Evolutionary conservation across 2,888 invertebrate genomes (phyloP).

Genomic region (Drosophila neotestacea): DNA sequence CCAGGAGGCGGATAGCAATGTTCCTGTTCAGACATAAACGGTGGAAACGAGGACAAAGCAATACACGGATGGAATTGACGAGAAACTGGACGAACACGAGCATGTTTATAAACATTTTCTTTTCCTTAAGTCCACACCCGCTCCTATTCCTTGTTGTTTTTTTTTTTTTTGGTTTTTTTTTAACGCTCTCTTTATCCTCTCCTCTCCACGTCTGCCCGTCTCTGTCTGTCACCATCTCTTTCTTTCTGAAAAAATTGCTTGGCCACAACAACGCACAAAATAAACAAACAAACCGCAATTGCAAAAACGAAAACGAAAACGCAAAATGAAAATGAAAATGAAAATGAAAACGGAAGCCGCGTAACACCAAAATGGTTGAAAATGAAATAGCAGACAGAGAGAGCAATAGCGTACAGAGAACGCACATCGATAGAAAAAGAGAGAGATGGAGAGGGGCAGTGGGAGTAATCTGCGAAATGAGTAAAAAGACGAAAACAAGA

Average conservation of each 20-base stretch:
- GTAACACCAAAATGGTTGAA: conserved; percentile 23
- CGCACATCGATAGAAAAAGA: not conserved
- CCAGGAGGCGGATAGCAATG: conserved; percentile 83
- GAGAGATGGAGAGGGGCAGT: not conserved
- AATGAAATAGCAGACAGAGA: conserved; percentile 4
- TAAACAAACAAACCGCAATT: conserved; percentile 49
- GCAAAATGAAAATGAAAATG: too few relatives aligned
- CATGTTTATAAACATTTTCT: conserved; percentile 27
- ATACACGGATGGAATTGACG: conserved; percentile 21
- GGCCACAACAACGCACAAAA: conserved; percentile 52
- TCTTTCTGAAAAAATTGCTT: conserved; percentile 35
- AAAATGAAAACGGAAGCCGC: conserved; percentile 7
- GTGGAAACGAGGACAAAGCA: not conserved
- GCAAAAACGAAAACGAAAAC: conserved; percentile 7
- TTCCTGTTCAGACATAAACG: conserved; percentile 84
- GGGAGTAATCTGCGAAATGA: not conserved
- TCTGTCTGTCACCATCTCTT: not conserved
- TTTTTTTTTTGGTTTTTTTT: too few relatives aligned
- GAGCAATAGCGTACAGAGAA: not conserved
- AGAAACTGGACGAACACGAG: conserved; percentile 34
- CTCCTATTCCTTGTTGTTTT: not conserved
- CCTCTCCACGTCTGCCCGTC: not conserved
- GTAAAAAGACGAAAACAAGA: not conserved
- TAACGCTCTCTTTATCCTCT: not conserved
- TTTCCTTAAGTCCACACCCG: not conserved